Conservation (phyloP, 2,888 invertebrate genomes). For the Sarcophaga carnaria region DNA sequence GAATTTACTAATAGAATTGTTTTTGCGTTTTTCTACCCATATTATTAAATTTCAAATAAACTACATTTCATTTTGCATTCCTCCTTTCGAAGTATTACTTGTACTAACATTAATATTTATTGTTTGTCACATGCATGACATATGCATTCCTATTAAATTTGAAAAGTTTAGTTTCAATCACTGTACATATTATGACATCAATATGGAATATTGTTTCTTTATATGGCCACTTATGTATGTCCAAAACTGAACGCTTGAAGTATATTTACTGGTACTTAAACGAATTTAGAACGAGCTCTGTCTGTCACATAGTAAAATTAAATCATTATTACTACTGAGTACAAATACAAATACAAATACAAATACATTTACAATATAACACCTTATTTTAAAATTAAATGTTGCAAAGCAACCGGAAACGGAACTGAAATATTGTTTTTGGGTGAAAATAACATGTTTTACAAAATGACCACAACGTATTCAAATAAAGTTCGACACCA, state of each 20-base stretch:
- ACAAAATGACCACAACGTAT: conserved; percentile 51
- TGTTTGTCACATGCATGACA: not conserved
- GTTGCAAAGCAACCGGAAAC: conserved; percentile 31
- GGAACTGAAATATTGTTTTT: conserved; percentile 46
- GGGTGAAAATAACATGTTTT: conserved; percentile 37
- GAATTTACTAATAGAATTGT: too few species aligned
- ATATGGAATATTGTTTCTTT: not conserved
- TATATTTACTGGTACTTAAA: not conserved
- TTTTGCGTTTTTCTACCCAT: too few species aligned
- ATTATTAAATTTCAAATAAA: not conserved
- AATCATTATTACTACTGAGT: not conserved
- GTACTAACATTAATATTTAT: not conserved
- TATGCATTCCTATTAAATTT: not conserved
- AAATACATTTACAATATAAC: conserved; percentile 2
- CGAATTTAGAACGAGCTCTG: not conserved
- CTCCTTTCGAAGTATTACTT: not conserved
- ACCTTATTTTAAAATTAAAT: conserved; percentile 34
- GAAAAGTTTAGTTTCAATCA: not conserved
- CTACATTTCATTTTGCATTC: not conserved
- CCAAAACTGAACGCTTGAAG: not conserved
- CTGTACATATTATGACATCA: not conserved
- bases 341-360: not conserved
- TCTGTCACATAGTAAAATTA: not conserved
- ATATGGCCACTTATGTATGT: not conserved
- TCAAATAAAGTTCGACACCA: conserved; percentile 55